These are phyloP conservation scores for Propithecus deckenii DNA, from an alignment of 2,797 vertebrate genomes.

Conservation along the genomic window DNA sequence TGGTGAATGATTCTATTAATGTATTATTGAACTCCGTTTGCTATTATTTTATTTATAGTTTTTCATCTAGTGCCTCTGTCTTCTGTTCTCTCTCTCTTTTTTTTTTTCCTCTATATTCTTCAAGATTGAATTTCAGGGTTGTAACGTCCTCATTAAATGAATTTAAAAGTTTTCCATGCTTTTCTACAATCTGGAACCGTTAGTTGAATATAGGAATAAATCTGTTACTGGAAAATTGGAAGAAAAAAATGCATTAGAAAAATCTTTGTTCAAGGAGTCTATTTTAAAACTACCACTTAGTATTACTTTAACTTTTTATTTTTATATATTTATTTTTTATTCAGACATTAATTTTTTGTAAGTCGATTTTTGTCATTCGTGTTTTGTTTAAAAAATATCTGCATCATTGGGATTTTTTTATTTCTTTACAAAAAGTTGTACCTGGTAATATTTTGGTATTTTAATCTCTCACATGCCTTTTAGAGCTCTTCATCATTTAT, in stretches of 20 bases:
- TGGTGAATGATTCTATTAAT: slow-evolving; percentile 59
- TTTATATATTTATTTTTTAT: slow-evolving; percentile 13
- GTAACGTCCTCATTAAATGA: slow-evolving; percentile 29
- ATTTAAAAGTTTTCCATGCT: slow-evolving; percentile 47
- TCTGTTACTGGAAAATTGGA: slow-evolving; percentile 29
- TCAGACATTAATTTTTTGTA: background rate
- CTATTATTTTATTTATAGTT: slow-evolving; percentile 67
- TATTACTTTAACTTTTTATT: background rate
- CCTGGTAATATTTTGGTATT: background rate
- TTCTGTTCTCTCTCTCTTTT: background rate
- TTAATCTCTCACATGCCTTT: background rate
- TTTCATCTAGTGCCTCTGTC: slow-evolving; percentile 38
- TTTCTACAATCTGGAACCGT: slow-evolving; percentile 40
- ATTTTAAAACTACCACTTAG: background rate
- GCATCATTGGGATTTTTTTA: background rate
- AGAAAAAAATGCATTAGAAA: background rate
- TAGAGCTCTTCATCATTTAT: background rate
- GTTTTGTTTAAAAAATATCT: slow-evolving; percentile 10
- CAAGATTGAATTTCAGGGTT: slow-evolving; percentile 62
- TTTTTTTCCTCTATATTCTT: background rate
- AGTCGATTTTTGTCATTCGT: slow-evolving; percentile 5
- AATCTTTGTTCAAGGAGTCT: background rate
- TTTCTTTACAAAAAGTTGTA: background rate
- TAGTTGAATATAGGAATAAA: slow-evolving; percentile 9
- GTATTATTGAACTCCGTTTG: slow-evolving; percentile 62